Evolutionary conservation across 1,140 invertebrate genomes (phyloP).

Genomic region (Lepidurus packardi): DNA sequence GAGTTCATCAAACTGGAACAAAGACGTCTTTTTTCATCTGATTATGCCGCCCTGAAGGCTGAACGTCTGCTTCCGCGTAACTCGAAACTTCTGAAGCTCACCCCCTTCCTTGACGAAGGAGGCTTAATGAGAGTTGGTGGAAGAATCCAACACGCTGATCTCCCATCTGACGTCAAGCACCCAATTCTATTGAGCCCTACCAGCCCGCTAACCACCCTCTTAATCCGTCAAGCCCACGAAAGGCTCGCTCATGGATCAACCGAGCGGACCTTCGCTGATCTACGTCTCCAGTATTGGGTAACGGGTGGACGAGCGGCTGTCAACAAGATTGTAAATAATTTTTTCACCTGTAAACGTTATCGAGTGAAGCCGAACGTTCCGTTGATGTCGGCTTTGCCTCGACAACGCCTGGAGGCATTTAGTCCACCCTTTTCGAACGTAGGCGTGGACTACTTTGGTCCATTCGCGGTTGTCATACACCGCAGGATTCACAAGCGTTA

Average conservation of each 20-base stretch:
- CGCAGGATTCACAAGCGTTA: slow-evolving; percentile 26
- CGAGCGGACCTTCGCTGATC: slow-evolving; percentile 19
- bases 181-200: not conserved
- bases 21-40: not conserved
- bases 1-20: not conserved
- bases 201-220: not conserved
- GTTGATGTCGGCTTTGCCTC: slow-evolving; percentile 22
- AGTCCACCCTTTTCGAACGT: slow-evolving; percentile 33
- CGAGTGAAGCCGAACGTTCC: not conserved
- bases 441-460: slow-evolving; percentile 43
- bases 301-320: not conserved
- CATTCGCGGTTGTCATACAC: slow-evolving; percentile 36
- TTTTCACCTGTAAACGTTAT: slow-evolving; percentile 20
- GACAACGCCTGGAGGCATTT: slow-evolving; percentile 9
- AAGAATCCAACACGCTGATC: slow-evolving; percentile 28
- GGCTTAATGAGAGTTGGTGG: slow-evolving; percentile 31
- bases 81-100: not conserved
- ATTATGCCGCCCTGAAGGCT: not conserved
- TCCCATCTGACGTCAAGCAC: not conserved
- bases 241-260: not conserved
- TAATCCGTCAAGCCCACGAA: not conserved
- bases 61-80: not conserved
- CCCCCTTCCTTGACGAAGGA: slow-evolving; percentile 19
- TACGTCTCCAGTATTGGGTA: not conserved
- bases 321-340: slow-evolving; percentile 2